Conservation (phyloP, 2,888 invertebrate genomes). For the Tromatobia lineatoria region DNA sequence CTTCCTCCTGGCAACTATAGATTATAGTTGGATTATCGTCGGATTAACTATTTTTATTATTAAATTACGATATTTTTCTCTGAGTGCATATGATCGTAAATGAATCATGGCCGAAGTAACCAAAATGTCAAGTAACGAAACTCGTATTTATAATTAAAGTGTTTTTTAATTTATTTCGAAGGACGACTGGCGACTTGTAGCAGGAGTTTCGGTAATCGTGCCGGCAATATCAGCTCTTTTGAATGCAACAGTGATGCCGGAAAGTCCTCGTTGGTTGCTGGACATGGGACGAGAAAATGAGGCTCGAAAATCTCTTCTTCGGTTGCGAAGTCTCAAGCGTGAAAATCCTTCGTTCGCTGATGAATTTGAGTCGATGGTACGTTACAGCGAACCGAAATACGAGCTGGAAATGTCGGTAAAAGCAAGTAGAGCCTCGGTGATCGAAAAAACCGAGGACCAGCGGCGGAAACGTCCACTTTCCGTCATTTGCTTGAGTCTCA, state of each 20-base stretch:
- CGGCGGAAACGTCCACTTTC: background rate
- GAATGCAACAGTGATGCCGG: conserved; percentile 84
- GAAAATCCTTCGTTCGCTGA: conserved; percentile 69
- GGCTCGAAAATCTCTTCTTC: conserved; percentile 83
- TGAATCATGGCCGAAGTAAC: background rate
- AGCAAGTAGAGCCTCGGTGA: background rate
- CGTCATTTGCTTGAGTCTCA: conserved; percentile 39
- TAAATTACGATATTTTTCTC: too few species aligned
- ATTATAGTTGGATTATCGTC: too few species aligned
- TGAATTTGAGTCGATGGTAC: conserved; percentile 71
- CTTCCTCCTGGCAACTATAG: too few species aligned
- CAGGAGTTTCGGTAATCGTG: conserved; percentile 80
- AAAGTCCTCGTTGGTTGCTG: conserved; percentile 86
- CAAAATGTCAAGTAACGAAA: background rate
- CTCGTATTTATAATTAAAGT: background rate
- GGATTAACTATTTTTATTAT: too few species aligned
- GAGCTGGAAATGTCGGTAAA: conserved; percentile 49
- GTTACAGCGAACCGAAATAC: conserved; percentile 62
- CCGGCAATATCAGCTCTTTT: conserved; percentile 81
- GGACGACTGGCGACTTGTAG: conserved; percentile 83
- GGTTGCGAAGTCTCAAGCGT: conserved; percentile 79
- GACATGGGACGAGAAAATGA: conserved; percentile 84
- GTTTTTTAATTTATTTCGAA: conserved; percentile 72
- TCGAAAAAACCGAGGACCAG: background rate
- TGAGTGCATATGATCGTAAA: background rate